Evolutionary conservation across 2,797 vertebrate species (phyloP).

Genomic region (Ambastaia sidthimunki): DNA sequence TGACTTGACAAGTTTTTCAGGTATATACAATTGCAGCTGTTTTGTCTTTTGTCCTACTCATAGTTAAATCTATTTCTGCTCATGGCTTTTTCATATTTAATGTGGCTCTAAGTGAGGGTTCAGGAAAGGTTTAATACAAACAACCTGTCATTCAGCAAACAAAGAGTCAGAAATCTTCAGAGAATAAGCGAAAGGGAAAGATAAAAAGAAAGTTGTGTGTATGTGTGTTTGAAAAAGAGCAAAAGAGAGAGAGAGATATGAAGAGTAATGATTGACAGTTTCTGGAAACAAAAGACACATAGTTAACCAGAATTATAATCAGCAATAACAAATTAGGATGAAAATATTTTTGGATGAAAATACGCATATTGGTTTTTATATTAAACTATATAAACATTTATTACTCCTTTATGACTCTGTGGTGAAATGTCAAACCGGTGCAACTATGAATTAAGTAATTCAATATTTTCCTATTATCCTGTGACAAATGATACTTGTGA

Average conservation of each 20-base stretch:
- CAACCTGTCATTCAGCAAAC: background rate
- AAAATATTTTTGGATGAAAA: no score
- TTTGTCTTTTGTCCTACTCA: background rate
- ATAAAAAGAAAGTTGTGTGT: background rate
- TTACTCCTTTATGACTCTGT: no score
- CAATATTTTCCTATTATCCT: no score
- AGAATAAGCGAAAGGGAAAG: background rate
- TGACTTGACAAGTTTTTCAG: background rate
- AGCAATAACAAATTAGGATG: no score
- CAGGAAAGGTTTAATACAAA: background rate
- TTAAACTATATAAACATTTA: no score
- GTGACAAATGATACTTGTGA: no score
- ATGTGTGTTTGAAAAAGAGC: background rate
- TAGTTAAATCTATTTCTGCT: conserved; percentile 1
- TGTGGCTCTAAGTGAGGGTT: background rate
- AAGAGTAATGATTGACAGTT: background rate
- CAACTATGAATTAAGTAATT: no score
- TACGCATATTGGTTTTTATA: no score
- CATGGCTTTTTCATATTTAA: background rate
- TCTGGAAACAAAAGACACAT: background rate
- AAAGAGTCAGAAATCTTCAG: background rate
- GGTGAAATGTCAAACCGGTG: no score
- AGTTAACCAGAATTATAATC: no score
- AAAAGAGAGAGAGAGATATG: no score
- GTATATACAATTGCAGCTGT: background rate